Base-by-base conservation (phyloP, 2,113 vertebrate species). In the Caranx melampygus region DNA sequence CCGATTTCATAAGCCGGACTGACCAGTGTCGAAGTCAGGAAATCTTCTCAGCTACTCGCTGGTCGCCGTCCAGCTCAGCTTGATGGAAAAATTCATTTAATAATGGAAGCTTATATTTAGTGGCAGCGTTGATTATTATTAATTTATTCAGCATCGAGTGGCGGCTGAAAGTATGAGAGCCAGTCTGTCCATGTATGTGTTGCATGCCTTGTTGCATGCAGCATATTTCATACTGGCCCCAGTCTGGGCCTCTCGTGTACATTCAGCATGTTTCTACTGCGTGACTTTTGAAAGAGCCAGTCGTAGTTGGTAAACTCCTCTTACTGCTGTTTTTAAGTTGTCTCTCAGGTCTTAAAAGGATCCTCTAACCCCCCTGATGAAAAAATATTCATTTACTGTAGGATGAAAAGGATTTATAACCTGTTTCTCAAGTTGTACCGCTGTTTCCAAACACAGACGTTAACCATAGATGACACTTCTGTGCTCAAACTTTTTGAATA, bases 11-110 rank as follows among this genome's bases (percentile, higher is more conserved):
- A 83, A 91, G 67, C 70, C 37, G 33, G 63, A 75, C 82, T 68
- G 83, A 87, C 74, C 75, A 73, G 52, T 72, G 84, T 69, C 5
- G 51, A 81, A 87, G 85, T 88, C 84, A 70, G 79, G 75, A 88
- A 90, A 79, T 76, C 81, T 78, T 84, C 66, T 75, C 78, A 85
- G 88, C 81, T 86, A 57, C 90, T 90, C 78, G 69, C 84, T 88
- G 84, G 79, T 79, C 0, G 8, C 78, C 20, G 33, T 84, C 87
- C 82, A 88, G 75, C 89, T 79, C 84, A 75, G 83, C 87, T 81
- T 73, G 74, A 86, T 83, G 83, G 88, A 87, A 89, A 89, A 70
- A 77, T 71, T 81, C 66, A 60, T 66, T 68, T 81, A 80, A 71
- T 87, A 87, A 87, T 67, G 70, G 20, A 69, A 75, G 76, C 84